phyloP scores from a whole-genome alignment of 2,797 vertebrate species.

The Mionectes olivaceus region DNA sequence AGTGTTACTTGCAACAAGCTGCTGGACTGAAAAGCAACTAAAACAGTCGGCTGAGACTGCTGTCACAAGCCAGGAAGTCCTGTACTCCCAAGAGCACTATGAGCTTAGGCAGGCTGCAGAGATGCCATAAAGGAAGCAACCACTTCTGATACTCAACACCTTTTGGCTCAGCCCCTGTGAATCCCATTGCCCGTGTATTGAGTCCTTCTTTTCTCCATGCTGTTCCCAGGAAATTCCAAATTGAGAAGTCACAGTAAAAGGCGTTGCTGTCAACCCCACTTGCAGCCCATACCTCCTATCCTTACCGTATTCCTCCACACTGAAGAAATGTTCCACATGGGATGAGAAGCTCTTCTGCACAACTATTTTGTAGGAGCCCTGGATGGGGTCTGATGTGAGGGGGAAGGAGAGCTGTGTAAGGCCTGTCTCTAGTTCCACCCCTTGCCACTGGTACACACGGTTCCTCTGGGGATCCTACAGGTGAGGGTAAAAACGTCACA shows the following conservation, averaged over 20 bases:
- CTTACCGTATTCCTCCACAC: conserved; percentile 76
- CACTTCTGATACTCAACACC: background rate
- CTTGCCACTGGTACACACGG: conserved; percentile 73
- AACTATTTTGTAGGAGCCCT: conserved; percentile 73
- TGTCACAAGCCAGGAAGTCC: background rate
- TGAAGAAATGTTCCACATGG: conserved; percentile 40
- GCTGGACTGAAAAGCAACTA: background rate
- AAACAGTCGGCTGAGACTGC: background rate
- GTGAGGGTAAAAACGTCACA: background rate
- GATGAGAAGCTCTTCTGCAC: conserved; percentile 43
- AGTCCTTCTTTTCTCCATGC: background rate
- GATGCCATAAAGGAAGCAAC: background rate
- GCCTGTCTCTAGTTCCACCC: conserved; percentile 52
- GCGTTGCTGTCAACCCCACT: background rate
- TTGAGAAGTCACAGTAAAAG: background rate
- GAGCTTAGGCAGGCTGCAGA: background rate
- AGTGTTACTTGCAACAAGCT: background rate
- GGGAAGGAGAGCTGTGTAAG: conserved; percentile 69
- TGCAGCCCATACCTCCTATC: background rate
- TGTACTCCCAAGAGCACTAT: background rate
- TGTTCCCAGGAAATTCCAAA: background rate
- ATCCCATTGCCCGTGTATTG: background rate
- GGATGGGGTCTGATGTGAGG: conserved; percentile 69
- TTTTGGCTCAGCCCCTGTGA: background rate
- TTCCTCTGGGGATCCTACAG: conserved; percentile 74